Percentiles rank a stretch among this genome's conserved stretches.
These are phyloP conservation scores for Fragum whitleyi DNA, from an alignment of 2,888 invertebrate genomes.

Conservation along the genomic window DNA sequence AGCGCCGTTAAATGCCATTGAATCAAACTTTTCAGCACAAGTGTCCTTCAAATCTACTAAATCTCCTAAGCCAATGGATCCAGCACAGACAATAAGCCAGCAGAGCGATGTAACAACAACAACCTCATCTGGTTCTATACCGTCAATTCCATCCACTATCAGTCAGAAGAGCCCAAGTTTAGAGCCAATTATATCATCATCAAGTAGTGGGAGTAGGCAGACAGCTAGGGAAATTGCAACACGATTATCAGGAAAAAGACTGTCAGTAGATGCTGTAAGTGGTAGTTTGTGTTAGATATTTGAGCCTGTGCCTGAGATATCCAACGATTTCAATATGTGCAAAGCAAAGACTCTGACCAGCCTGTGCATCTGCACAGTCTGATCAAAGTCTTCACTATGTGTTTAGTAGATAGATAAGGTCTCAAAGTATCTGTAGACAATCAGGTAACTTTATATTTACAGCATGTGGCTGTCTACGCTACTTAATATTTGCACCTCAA, in stretches of 20 bases:
- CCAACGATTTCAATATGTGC: too few species aligned
- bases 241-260: slow-evolving; percentile 44
- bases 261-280: slow-evolving; percentile 46
- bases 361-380: too few species aligned
- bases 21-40: neutral
- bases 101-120: slow-evolving; percentile 57
- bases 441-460: too few species aligned
- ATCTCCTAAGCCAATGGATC: neutral
- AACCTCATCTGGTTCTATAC: slow-evolving; percentile 54
- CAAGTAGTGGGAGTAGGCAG: slow-evolving; percentile 45
- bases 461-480: too few species aligned
- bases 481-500: too few species aligned
- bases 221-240: slow-evolving; percentile 36
- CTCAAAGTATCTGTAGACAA: too few species aligned
- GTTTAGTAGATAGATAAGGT: too few species aligned
- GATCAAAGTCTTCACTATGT: too few species aligned
- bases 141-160: slow-evolving; percentile 57
- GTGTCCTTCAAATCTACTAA: slow-evolving; percentile 32
- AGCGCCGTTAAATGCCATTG: too few species aligned
- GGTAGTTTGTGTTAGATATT: neutral
- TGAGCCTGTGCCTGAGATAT: too few species aligned
- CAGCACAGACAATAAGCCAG: slow-evolving; percentile 35
- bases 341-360: too few species aligned
- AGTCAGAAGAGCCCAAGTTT: slow-evolving; percentile 50
- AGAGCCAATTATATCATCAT: slow-evolving; percentile 45